Evolutionary conservation across 2,113 vertebrate genomes (phyloP), one percentile per base, ranked within the genome.

Genomic region (Ciconia maguari): DNA sequence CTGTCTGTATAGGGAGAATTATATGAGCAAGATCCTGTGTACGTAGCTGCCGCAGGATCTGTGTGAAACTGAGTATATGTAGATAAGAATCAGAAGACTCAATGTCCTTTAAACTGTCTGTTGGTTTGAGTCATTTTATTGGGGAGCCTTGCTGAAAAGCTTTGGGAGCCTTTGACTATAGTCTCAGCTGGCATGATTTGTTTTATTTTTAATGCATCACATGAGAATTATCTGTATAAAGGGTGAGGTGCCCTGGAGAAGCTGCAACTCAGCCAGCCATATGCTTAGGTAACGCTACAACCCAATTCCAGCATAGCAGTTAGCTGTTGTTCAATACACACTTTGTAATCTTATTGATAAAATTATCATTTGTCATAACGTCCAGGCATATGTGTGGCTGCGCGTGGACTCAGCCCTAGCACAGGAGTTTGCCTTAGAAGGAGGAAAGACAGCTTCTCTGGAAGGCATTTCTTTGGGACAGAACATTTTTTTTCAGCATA

Each of bases 281-380:
- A n/a, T 66, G 30, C 27, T 94, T 58, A 34, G 27, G 26, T 78
- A 89, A 71, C 11, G 34, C 62, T 49, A 51, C 14, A 36, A 22
- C 13, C 60, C 26, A 80, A 7, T 77, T 89, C 32, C 54, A 81
- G 54, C 14, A 2, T 3, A 57, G 38, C 54, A 90, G 20, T 80
- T 85, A 77, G 74, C 69, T 90, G 60, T 89, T 92, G 44, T 93
- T 96, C 64, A 86, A 51, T 44, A 83, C 36, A 74, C 58, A 24
- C 51, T 84, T 96, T 10, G 16, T 70, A 52, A 94, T 84, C 66
- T 96, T 86, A 44, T 13, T 95, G 91, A 97, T 96, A 90, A 94
- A 89, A 26, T 7, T 69, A 19, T 36, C 64, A 22, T 34, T 74
- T 71, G 32, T 46, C 10, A 3, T 60, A 71, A 92, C 52, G 69